Evolutionary conservation across 1,140 invertebrate genomes (phyloP).

Genomic region (Melitaea cinxia): DNA sequence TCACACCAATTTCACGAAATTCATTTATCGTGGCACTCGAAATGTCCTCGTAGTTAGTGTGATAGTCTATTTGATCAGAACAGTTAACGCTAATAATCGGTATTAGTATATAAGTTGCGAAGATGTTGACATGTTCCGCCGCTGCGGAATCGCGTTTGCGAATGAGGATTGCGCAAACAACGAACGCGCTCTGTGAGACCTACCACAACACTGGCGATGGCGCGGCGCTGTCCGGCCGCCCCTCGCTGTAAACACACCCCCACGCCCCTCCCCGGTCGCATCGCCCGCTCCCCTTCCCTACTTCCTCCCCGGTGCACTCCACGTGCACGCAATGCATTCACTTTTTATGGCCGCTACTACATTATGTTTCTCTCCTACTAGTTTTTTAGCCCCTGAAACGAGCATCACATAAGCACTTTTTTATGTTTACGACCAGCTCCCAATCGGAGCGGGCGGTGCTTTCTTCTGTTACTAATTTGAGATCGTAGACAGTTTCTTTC

Average conservation of each 20-base stretch:
- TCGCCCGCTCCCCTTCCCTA: slow-evolving; percentile 28
- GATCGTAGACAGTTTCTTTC: slow-evolving; percentile 37
- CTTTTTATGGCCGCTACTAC: slow-evolving; percentile 77
- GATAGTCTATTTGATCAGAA: slow-evolving; percentile 13
- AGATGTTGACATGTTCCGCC: slow-evolving; percentile 57
- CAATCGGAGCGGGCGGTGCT: slow-evolving; percentile 57
- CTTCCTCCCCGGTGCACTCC: slow-evolving; percentile 59
- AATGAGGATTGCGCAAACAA: slow-evolving; percentile 56
- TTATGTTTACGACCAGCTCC: slow-evolving; percentile 74
- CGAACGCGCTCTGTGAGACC: slow-evolving; percentile 71
- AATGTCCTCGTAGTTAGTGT: slow-evolving; percentile 4
- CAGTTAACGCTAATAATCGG: not conserved
- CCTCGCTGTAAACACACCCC: slow-evolving; percentile 76
- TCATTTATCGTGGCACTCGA: slow-evolving; percentile 61
- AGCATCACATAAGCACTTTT: slow-evolving; percentile 77
- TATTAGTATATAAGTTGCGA: slow-evolving; percentile 9
- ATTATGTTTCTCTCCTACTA: slow-evolving; percentile 72
- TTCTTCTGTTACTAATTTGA: slow-evolving; percentile 69
- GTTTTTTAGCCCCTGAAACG: slow-evolving; percentile 69
- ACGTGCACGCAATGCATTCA: slow-evolving; percentile 78
- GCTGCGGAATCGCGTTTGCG: slow-evolving; percentile 58
- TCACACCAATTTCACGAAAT: slow-evolving; percentile 69
- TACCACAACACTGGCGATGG: slow-evolving; percentile 80
- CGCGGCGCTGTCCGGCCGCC: slow-evolving; percentile 63
- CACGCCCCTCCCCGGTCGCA: slow-evolving; percentile 58